Conservation (phyloP, 2,113 vertebrate species). For the Periophthalmodon schlosseri region DNA sequence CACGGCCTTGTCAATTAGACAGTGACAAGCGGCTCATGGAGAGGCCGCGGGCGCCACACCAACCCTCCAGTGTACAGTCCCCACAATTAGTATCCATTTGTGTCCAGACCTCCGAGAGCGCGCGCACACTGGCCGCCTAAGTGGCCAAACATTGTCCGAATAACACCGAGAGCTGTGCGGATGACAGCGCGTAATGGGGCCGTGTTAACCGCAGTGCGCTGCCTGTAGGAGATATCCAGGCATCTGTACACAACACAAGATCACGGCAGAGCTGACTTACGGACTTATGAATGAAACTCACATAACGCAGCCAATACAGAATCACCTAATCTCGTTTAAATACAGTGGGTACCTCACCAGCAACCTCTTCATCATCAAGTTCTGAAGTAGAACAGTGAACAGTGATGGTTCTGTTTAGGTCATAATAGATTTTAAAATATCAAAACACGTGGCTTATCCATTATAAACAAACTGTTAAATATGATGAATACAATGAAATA, state of each 20-base stretch:
- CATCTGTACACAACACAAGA: conserved; percentile 28
- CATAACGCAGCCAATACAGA: neutral
- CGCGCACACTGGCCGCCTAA: conserved; percentile 84
- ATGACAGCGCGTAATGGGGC: conserved; percentile 71
- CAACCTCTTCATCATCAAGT: neutral
- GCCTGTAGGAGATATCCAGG: conserved; percentile 45
- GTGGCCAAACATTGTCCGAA: conserved; percentile 75
- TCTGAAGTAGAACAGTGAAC: too few species aligned
- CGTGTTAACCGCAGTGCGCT: conserved; percentile 60
- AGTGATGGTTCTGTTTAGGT: too few species aligned
- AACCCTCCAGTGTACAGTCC: conserved; percentile 85
- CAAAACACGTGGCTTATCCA: too few species aligned
- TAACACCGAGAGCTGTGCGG: conserved; percentile 60
- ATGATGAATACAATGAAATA: neutral
- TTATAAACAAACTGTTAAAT: neutral
- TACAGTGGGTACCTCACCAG: neutral
- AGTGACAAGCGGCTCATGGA: conserved; percentile 94
- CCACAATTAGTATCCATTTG: conserved; percentile 97
- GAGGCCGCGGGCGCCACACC: conserved; percentile 86
- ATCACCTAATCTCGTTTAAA: neutral
- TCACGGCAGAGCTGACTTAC: neutral
- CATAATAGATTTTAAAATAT: too few species aligned
- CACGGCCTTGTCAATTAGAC: conserved; percentile 99
- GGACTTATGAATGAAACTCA: neutral
- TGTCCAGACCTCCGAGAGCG: conserved; percentile 93